Evolutionary conservation across 2,888 invertebrate species (phyloP).

Genomic region (Tetragnatha montana): DNA sequence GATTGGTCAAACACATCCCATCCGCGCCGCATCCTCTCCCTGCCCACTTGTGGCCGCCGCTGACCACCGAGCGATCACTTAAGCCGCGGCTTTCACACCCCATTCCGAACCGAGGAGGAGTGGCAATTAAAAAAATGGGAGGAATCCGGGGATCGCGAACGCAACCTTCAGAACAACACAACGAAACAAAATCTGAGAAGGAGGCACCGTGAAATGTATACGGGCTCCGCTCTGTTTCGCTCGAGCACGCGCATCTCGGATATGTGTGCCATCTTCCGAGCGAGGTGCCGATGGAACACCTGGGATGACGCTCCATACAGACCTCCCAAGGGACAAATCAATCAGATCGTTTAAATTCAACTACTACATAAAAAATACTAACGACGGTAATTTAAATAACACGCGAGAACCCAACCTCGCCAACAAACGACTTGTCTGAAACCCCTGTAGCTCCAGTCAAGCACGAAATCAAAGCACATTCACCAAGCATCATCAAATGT

Average conservation of each 20-base stretch:
- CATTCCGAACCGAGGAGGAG: not conserved
- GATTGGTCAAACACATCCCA: not conserved
- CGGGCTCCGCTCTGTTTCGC: slow-evolving; percentile 50
- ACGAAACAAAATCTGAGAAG: slow-evolving; percentile 36
- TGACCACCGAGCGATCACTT: not conserved
- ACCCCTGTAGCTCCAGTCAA: too few species aligned
- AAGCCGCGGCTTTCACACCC: not conserved
- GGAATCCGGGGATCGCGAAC: not conserved
- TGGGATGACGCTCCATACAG: not conserved
- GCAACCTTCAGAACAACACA: not conserved
- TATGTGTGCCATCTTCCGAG: slow-evolving; percentile 14
- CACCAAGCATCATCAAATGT: too few species aligned
- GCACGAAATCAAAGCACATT: too few species aligned
- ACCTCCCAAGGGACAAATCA: not conserved
- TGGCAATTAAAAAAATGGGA: not conserved
- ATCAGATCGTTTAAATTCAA: too few species aligned
- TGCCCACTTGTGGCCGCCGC: not conserved
- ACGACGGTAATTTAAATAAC: too few species aligned
- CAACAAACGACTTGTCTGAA: too few species aligned
- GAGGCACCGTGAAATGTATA: slow-evolving; percentile 9
- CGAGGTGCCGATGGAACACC: not conserved
- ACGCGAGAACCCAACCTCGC: too few species aligned
- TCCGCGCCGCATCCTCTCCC: not conserved
- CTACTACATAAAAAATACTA: too few species aligned
- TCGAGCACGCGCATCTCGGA: slow-evolving; percentile 33